Evolutionary conservation across 2,888 invertebrate species (phyloP).

Genomic region (Coelogynopora nodosa): DNA sequence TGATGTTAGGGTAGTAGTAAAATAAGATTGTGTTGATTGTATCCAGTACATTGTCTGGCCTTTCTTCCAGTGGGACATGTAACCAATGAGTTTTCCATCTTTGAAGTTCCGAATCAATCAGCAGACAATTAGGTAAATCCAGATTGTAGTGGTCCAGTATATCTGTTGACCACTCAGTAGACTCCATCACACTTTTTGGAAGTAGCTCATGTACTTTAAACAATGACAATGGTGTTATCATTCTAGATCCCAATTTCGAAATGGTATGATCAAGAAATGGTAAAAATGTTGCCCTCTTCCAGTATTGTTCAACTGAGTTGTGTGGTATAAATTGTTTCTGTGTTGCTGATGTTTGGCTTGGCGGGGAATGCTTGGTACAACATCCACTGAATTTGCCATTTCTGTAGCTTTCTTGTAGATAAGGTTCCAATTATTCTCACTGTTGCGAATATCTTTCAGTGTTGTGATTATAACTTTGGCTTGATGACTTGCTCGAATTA

Average conservation of each 20-base stretch:
- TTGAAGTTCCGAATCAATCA: background rate
- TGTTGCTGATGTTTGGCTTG: background rate
- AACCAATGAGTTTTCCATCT: background rate
- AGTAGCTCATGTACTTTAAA: background rate
- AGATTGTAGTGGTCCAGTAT: background rate
- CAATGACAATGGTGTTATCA: background rate
- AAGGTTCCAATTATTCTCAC: background rate
- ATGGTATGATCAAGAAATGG: slow-evolving; percentile 11
- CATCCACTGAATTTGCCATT: background rate
- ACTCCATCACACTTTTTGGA: background rate
- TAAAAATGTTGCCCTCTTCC: background rate
- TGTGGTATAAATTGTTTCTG: background rate
- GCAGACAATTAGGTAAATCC: background rate
- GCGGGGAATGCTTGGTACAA: background rate
- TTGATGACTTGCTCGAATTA: background rate
- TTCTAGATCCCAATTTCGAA: background rate
- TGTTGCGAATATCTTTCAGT: background rate
- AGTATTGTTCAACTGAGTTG: background rate
- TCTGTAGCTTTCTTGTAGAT: background rate
- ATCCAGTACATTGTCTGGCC: background rate
- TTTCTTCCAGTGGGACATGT: background rate
- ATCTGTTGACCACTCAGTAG: background rate
- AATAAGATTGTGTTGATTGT: background rate
- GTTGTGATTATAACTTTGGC: background rate
- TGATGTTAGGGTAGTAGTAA: background rate